Percentiles rank a stretch among this genome's conserved stretches.
Evolutionary conservation across 2,797 vertebrate species (phyloP).

Genomic region (Iguana delicatissima): DNA sequence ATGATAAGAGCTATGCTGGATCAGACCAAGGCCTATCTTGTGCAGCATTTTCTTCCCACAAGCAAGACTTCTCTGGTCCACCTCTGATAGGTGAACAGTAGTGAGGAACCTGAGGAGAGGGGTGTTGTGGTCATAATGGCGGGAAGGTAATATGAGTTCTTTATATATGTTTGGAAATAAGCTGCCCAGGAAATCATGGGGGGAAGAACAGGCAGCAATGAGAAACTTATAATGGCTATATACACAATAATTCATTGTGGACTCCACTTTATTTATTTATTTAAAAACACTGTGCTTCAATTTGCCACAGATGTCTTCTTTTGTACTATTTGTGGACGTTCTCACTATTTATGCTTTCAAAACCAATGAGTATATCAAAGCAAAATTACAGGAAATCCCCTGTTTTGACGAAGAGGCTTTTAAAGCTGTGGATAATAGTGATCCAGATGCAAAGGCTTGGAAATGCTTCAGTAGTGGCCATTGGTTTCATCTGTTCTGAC

Average conservation of each 20-base stretch:
- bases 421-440: slow-evolving; percentile 72
- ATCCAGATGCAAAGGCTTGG: slow-evolving; percentile 65
- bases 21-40: background rate
- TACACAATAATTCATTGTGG: background rate
- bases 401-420: slow-evolving; percentile 67
- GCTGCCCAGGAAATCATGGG: background rate
- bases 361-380: slow-evolving; percentile 65
- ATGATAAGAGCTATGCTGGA: background rate
- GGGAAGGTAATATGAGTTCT: background rate
- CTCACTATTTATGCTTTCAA: slow-evolving; percentile 43
- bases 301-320: slow-evolving; percentile 33
- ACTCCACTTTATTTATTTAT: background rate
- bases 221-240: slow-evolving; percentile 19
- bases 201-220: slow-evolving; percentile 33
- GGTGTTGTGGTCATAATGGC: background rate
- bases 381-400: slow-evolving; percentile 73
- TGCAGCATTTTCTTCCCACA: background rate
- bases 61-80: background rate
- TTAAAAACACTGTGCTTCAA: background rate
- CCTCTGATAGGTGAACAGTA: background rate
- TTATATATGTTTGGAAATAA: slow-evolving; percentile 20
- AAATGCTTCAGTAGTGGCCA: slow-evolving; percentile 69
- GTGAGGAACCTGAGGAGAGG: background rate
- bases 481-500: slow-evolving; percentile 75
- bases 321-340: slow-evolving; percentile 52